Conservation (phyloP, 2,797 vertebrate genomes). For the Muraenolepis orangiensis region DNA sequence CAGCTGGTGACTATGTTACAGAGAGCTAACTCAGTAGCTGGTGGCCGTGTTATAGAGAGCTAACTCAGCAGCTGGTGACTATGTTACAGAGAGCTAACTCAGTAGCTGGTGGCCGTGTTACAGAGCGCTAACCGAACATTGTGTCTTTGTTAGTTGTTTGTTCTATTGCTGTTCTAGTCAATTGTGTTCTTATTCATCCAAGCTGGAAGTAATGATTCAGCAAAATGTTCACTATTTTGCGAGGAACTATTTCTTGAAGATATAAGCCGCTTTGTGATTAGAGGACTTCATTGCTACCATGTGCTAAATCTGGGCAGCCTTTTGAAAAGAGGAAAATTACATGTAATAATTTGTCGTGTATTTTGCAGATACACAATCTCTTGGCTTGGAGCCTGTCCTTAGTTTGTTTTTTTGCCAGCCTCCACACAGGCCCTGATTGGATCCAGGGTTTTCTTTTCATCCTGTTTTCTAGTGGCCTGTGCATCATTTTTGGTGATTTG, state of each 20-base stretch:
- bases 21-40: no score
- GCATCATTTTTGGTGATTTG: slow-evolving; percentile 5
- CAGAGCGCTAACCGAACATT: not conserved
- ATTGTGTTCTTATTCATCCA: not conserved
- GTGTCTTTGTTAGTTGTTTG: not conserved
- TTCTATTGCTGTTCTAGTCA: no score
- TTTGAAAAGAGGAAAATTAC: slow-evolving; percentile 9
- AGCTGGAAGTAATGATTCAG: not conserved
- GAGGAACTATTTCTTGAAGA: not conserved
- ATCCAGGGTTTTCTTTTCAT: slow-evolving; percentile 16
- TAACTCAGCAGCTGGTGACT: no score
- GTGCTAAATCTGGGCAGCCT: not conserved
- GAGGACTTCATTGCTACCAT: not conserved
- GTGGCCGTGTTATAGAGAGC: no score
- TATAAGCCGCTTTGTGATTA: not conserved
- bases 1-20: no score
- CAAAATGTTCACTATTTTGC: not conserved
- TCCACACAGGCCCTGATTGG: slow-evolving; percentile 16
- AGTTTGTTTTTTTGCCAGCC: not conserved
- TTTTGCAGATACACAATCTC: slow-evolving; percentile 3
- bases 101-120: not conserved
- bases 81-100: no score
- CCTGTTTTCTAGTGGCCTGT: not conserved
- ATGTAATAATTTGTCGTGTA: slow-evolving; percentile 13
- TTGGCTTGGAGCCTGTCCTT: not conserved